Conservation (phyloP, 2,113 vertebrate genomes). For the Podarcis muralis region DNA sequence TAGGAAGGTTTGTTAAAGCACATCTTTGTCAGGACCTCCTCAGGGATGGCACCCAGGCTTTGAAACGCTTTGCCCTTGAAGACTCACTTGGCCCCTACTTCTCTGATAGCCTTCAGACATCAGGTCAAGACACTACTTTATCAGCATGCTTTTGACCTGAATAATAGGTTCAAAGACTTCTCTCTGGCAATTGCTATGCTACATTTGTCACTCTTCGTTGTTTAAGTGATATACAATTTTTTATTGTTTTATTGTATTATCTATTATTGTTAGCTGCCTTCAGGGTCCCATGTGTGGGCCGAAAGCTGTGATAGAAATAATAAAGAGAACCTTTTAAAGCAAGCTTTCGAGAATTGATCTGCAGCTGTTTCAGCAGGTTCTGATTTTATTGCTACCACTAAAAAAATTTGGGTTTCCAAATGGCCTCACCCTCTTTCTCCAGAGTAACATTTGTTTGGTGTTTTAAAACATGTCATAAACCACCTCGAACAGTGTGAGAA, state of each 20-base stretch:
- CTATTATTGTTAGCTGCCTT: background rate
- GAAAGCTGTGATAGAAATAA: background rate
- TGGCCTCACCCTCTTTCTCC: background rate
- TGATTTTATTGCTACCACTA: background rate
- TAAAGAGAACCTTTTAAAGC: background rate
- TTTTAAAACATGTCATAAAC: background rate
- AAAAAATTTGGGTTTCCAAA: background rate
- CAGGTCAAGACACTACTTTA: background rate
- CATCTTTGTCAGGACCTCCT: background rate
- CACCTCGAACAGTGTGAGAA: background rate
- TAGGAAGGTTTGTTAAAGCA: too few relatives aligned
- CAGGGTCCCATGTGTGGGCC: background rate
- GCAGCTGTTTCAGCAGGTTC: background rate
- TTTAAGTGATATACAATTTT: background rate
- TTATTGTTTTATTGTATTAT: background rate
- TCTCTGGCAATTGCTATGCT: background rate
- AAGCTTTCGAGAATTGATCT: background rate
- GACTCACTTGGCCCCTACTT: too few relatives aligned
- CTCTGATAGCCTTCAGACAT: background rate
- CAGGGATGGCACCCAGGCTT: background rate
- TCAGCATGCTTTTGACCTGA: background rate
- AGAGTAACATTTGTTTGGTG: background rate
- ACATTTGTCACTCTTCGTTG: background rate
- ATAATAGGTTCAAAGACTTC: background rate
- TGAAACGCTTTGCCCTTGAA: background rate